phyloP scores from a whole-genome alignment of 2,888 invertebrate species.

The Ernsta delagoae region DNA sequence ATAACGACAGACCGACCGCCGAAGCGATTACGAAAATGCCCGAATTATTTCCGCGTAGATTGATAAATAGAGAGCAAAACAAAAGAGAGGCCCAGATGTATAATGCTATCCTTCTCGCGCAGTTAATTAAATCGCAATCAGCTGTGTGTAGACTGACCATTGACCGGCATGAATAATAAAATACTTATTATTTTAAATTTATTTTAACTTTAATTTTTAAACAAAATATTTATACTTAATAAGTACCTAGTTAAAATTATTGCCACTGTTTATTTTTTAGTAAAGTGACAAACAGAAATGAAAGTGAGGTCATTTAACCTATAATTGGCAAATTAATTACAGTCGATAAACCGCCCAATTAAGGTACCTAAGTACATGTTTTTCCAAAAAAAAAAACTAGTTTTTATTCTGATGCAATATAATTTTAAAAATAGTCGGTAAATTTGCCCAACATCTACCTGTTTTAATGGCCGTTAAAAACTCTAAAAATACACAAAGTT shows the following conservation, averaged over 20 bases:
- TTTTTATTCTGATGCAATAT: neutral
- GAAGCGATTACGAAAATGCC: conserved; percentile 18
- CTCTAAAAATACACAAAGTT: neutral
- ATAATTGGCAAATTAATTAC: neutral
- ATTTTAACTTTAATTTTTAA: too few species aligned
- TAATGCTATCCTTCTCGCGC: neutral
- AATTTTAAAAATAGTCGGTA: neutral
- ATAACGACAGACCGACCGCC: conserved; percentile 5
- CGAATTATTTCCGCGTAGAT: conserved; percentile 22
- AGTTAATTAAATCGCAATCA: neutral
- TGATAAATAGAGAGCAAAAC: conserved; percentile 14
- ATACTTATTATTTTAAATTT: too few species aligned
- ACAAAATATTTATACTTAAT: too few species aligned
- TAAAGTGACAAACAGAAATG: neutral
- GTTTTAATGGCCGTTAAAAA: neutral
- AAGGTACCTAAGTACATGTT: neutral
- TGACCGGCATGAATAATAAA: neutral
- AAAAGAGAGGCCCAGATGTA: too few species aligned
- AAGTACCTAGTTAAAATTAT: too few species aligned
- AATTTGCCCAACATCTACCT: neutral
- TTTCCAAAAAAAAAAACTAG: neutral
- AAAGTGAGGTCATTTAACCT: conserved; percentile 1
- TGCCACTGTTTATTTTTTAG: neutral
- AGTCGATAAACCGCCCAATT: neutral
- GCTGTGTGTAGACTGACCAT: neutral